Conservation (phyloP, 2,888 invertebrate genomes). For the Euplagia quadripunctaria region DNA sequence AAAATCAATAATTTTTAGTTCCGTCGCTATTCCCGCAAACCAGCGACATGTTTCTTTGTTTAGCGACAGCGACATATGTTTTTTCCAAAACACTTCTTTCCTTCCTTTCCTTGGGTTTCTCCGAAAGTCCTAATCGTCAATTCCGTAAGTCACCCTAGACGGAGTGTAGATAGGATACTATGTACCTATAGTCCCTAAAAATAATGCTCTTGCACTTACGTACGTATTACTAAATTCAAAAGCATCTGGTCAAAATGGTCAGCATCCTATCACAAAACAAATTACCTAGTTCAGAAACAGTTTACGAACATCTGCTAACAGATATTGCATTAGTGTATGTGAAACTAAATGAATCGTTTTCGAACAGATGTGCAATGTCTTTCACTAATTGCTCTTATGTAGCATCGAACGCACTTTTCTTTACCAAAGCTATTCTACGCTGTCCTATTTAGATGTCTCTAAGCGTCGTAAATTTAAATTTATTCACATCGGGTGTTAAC, state of each 20-base stretch:
- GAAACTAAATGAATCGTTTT: conserved; percentile 6
- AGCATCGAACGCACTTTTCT: background rate
- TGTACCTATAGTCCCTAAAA: too few relatives aligned
- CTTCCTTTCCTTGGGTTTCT: too few relatives aligned
- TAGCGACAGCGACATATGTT: too few relatives aligned
- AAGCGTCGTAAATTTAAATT: conserved; percentile 4
- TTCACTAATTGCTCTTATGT: conserved; percentile 5
- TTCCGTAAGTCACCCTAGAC: background rate
- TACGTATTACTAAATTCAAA: too few relatives aligned
- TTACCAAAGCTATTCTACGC: background rate
- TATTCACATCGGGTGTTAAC: background rate
- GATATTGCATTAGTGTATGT: background rate
- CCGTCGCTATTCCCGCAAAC: too few relatives aligned
- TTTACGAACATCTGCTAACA: background rate
- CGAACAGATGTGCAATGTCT: conserved; percentile 2
- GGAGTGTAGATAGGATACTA: too few relatives aligned
- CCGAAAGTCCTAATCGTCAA: background rate
- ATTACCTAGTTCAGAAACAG: background rate
- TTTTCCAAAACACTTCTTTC: too few relatives aligned
- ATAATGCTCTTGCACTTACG: too few relatives aligned
- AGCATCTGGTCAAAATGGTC: too few relatives aligned
- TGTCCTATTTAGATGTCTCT: conserved; percentile 1
- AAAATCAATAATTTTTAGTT: too few relatives aligned
- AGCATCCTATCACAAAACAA: background rate
- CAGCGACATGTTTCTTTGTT: too few relatives aligned